These are phyloP conservation scores for Hydractinia echinata DNA, from an alignment of 30 jellyfish, hydroid and myxozoan genomes.

Conservation along the genomic window DNA sequence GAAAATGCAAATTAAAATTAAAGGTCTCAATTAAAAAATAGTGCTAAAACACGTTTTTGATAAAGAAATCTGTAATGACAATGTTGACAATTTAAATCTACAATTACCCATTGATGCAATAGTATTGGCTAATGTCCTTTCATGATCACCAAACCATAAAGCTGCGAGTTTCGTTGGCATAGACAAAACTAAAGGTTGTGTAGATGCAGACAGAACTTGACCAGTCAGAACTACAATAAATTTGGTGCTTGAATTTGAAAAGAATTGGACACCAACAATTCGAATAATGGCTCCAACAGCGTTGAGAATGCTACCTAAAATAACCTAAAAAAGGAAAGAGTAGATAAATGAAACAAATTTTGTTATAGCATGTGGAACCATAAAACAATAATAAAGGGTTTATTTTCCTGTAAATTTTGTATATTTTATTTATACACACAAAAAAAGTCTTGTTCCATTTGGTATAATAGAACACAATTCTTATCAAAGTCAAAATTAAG, in stretches of 20 bases:
- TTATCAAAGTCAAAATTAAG: too few species aligned
- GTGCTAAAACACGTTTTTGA: too few species aligned
- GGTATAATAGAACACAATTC: too few species aligned
- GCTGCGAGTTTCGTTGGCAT: constrained; percentile 98
- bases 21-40: too few species aligned
- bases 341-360: not conserved
- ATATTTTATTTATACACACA: too few species aligned
- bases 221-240: constrained; percentile 75
- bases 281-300: constrained; percentile 69
- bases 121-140: constrained; percentile 88
- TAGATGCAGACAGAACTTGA: constrained; percentile 61
- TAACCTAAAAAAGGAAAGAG: constrained; percentile 35
- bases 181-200: constrained; percentile 81
- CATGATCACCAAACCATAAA: constrained; percentile 95
- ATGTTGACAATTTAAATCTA: not conserved
- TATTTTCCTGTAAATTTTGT: not conserved
- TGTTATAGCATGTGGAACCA: not conserved
- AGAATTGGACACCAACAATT: constrained; percentile 42
- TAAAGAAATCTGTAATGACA: too few species aligned
- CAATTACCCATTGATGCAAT: constrained; percentile 78
- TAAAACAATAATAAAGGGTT: not conserved
- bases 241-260: constrained; percentile 4
- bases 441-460: too few species aligned
- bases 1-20: too few species aligned
- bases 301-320: constrained; percentile 70